Percentiles rank a stretch among this genome's conserved stretches.
These are phyloP conservation scores for Drosophila mauritiana DNA, from an alignment of 1,140 invertebrate species.

Conservation along the genomic window DNA sequence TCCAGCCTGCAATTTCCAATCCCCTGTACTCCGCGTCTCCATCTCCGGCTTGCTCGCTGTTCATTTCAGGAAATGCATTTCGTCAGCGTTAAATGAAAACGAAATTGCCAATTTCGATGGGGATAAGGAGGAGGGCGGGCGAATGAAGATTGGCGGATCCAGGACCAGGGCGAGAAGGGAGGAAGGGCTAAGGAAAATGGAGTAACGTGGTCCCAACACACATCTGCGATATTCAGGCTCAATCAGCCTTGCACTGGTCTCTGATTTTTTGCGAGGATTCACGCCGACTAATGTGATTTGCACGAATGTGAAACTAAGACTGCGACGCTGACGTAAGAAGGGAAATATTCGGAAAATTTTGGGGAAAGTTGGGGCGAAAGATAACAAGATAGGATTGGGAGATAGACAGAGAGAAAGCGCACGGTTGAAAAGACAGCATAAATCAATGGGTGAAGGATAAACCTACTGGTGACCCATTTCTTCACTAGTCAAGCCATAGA, in stretches of 20 bases:
- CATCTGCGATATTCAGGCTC: conserved; percentile 20
- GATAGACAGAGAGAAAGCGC: background rate
- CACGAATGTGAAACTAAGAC: conserved; percentile 18
- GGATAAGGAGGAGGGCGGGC: conserved; percentile 11
- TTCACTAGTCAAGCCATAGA: conserved; percentile 1
- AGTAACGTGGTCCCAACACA: background rate
- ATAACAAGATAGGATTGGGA: conserved; percentile 1
- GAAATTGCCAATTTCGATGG: conserved; percentile 74
- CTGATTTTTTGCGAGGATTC: conserved; percentile 18
- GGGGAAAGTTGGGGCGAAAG: too few relatives aligned
- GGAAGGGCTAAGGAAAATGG: background rate
- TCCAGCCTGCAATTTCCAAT: background rate
- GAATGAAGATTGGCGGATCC: conserved; percentile 3
- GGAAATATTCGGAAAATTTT: background rate
- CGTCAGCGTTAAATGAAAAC: conserved; percentile 77
- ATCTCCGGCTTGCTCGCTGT: conserved; percentile 50
- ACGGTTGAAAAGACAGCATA: background rate
- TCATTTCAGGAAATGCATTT: conserved; percentile 81
- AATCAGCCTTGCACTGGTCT: conserved; percentile 30
- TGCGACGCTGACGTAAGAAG: background rate
- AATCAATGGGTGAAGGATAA: background rate
- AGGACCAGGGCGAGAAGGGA: background rate
- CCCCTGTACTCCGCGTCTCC: conserved; percentile 9
- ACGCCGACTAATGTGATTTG: conserved; percentile 33
- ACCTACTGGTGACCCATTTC: conserved; percentile 16